Percentiles rank a stretch among this genome's conserved stretches.
phyloP scores from a whole-genome alignment of 2,888 invertebrate species.

The Masnerella sp. region DNA sequence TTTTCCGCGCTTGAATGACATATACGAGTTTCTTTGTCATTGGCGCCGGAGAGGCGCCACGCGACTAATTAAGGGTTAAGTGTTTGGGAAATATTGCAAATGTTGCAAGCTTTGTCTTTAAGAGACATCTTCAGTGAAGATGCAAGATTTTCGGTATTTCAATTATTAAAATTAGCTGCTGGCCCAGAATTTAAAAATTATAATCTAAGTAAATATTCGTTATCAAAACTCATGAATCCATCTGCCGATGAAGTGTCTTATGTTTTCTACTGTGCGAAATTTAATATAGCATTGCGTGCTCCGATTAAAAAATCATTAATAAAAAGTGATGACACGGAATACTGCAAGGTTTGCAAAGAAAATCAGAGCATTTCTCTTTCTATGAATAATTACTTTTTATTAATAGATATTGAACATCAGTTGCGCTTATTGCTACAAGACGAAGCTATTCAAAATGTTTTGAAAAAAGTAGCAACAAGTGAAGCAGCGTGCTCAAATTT shows the following conservation, averaged over 20 bases:
- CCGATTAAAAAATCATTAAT: background rate
- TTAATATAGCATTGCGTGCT: background rate
- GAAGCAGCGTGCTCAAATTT: no score
- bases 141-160: background rate
- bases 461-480: no score
- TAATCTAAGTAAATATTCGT: background rate
- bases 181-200: background rate
- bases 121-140: background rate
- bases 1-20: no score
- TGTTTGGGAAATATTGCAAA: conserved; percentile 1
- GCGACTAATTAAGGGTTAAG: no score
- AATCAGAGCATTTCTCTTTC: background rate
- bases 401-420: conserved; percentile 2
- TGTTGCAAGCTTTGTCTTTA: background rate
- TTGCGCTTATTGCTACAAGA: background rate
- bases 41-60: no score
- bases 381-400: background rate
- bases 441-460: background rate
- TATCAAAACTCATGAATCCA: background rate
- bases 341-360: background rate
- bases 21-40: no score
- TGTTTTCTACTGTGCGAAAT: conserved; percentile 4
- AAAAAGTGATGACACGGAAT: background rate
- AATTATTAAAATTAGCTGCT: background rate
- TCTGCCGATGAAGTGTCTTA: background rate